Evolutionary conservation across 2,113 vertebrate genomes (phyloP).

Genomic region (Sigmodon hispidus): DNA sequence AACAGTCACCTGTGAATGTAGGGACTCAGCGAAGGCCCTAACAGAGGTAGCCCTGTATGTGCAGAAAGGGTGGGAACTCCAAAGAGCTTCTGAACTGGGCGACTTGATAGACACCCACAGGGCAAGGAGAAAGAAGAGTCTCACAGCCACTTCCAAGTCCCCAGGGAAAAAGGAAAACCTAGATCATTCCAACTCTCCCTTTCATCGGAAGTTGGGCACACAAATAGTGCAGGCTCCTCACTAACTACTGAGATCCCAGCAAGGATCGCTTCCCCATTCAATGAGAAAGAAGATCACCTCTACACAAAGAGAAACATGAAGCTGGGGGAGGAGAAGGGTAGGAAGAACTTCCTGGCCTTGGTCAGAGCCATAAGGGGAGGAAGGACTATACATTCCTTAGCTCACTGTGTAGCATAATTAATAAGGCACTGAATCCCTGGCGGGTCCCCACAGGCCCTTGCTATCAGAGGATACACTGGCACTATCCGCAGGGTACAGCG

Average conservation of each 20-base stretch:
- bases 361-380: background rate
- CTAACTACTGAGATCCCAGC: background rate
- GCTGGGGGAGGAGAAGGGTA: background rate
- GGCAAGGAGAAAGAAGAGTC: background rate
- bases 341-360: background rate
- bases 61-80: background rate
- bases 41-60: background rate
- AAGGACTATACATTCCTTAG: background rate
- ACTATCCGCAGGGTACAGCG: background rate
- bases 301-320: background rate
- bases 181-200: background rate
- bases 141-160: background rate
- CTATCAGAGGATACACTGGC: fast-evolving
- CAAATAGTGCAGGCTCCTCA: background rate
- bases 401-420: background rate
- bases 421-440: background rate
- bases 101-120: background rate
- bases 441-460: background rate
- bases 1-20: background rate
- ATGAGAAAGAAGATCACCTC: background rate
- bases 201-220: background rate
- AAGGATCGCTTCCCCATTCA: background rate
- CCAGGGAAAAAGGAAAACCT: background rate
- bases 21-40: background rate
- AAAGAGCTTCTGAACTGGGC: background rate